Percentiles rank a stretch among this genome's conserved stretches.
Conservation (phyloP, 2,888 invertebrate species). For the Fissipunctia ypsillon region DNA sequence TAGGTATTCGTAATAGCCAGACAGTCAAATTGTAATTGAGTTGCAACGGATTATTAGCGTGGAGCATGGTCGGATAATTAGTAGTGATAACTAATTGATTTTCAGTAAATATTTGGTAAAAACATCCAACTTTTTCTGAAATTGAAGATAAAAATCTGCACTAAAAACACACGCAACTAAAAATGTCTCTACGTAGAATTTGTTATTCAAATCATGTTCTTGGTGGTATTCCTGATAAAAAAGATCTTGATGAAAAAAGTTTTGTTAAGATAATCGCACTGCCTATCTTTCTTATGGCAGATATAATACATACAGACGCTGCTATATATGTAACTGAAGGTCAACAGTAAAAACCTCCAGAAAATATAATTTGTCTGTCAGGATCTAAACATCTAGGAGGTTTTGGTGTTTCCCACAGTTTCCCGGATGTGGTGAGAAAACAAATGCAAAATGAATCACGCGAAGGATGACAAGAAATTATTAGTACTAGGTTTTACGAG, state of each 20-base stretch:
- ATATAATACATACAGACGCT: neutral
- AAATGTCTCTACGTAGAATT: no score
- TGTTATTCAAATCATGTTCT: conserved; percentile 2
- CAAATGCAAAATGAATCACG: conserved; percentile 33
- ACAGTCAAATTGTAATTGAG: neutral
- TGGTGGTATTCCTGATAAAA: neutral
- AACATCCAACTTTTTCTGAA: neutral
- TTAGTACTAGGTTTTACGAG: conserved; percentile 40
- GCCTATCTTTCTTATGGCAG: neutral
- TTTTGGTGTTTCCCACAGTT: conserved; percentile 8
- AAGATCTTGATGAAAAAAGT: neutral
- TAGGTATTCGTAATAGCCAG: neutral
- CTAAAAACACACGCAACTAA: neutral
- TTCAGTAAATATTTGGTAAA: neutral
- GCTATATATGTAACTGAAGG: neutral
- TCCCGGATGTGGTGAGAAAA: conserved; percentile 39
- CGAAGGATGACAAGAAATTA: conserved; percentile 56
- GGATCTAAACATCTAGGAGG: neutral
- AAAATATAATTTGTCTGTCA: neutral
- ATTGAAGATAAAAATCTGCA: neutral
- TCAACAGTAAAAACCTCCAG: neutral
- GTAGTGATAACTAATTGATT: neutral
- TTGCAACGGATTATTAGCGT: neutral
- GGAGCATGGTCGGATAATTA: no score
- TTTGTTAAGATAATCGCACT: neutral